Conservation (phyloP, 2,113 vertebrate genomes). For the Odocoileus virginianus region DNA sequence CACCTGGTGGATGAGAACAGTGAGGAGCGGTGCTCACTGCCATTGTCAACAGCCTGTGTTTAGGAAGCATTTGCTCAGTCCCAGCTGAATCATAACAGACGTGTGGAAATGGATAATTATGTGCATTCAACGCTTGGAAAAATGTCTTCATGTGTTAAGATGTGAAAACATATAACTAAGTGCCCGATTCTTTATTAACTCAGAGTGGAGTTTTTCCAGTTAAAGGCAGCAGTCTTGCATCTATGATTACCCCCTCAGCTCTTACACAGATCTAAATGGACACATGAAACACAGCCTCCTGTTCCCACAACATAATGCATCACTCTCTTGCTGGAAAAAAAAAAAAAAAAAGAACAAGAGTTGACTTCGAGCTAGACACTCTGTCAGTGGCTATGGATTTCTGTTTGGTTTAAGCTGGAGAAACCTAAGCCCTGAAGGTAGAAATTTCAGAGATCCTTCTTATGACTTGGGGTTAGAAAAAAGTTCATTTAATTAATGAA, state of each 20-base stretch:
- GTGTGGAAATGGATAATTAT: slow-evolving; percentile 53
- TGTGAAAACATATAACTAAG: slow-evolving; percentile 31
- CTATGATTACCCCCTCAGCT: background rate
- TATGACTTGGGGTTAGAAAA: background rate
- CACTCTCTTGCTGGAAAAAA: background rate
- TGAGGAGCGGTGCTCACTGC: background rate
- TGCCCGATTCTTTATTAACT: slow-evolving; percentile 7
- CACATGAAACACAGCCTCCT: background rate
- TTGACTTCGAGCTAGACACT: background rate
- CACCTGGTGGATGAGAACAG: background rate
- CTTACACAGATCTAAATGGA: background rate
- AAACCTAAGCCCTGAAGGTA: background rate
- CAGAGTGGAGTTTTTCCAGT: background rate
- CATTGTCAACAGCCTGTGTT: background rate
- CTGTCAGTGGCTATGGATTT: background rate
- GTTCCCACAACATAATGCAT: background rate
- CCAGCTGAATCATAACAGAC: background rate
- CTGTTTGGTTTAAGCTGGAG: background rate
- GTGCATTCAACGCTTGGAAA: slow-evolving; percentile 30
- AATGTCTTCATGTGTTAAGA: slow-evolving; percentile 41
- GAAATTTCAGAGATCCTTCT: background rate
- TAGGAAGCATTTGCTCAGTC: slow-evolving; percentile 15
- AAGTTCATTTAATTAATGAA: background rate
- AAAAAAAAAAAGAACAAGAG: background rate
- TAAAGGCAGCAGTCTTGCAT: slow-evolving; percentile 13